phyloP scores from a whole-genome alignment of 1,140 invertebrate species.

The Leptonema lineaticorne region DNA sequence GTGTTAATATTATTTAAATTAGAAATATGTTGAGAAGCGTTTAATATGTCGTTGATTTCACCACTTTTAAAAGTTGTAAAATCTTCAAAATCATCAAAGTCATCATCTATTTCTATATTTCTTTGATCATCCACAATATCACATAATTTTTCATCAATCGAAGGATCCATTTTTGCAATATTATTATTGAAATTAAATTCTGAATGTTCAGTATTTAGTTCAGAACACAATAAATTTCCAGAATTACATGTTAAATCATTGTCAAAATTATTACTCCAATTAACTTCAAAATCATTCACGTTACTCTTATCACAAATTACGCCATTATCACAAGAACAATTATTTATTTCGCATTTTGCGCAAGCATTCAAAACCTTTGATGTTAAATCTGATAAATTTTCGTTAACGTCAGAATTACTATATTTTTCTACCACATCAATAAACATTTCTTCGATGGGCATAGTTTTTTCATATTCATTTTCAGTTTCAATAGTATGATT shows the following conservation, averaged over 20 bases:
- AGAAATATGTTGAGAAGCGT: neutral
- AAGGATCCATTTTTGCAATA: no score
- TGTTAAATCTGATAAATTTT: neutral
- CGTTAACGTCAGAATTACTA: neutral
- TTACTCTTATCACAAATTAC: neutral
- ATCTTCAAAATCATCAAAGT: slow-evolving; percentile 43
- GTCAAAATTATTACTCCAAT: neutral
- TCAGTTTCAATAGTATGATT: neutral
- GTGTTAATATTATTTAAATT: neutral
- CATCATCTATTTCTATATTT: neutral
- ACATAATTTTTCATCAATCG: neutral
- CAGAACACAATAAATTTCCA: neutral
- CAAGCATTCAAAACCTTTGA: neutral
- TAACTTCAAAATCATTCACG: neutral
- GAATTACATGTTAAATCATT: neutral
- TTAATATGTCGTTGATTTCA: slow-evolving; percentile 2
- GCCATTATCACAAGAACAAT: neutral
- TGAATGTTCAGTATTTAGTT: no score
- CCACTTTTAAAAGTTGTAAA: slow-evolving; percentile 35
- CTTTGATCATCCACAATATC: neutral
- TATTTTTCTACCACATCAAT: neutral
- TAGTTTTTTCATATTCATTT: neutral
- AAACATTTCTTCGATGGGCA: neutral
- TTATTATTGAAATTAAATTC: no score
- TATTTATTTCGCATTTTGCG: neutral